Percentiles rank a stretch among this genome's conserved stretches.
Conservation (phyloP, 2,797 vertebrate species). For the Ctenosaura bakeri region DNA sequence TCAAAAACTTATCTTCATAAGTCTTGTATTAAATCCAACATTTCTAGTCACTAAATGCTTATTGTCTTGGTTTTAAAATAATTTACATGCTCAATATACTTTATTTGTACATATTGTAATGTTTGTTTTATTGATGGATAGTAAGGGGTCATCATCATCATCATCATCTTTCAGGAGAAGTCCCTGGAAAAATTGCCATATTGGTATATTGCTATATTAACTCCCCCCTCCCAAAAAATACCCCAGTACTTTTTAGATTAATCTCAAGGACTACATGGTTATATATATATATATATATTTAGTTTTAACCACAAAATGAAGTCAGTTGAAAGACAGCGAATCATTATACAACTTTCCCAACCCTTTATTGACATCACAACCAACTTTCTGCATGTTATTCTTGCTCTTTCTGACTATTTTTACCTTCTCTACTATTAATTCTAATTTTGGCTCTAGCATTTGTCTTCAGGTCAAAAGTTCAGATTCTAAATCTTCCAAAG, state of each 20-base stretch:
- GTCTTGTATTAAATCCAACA: no score
- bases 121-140: no score
- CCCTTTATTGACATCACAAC: neutral
- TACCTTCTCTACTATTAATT: conserved; percentile 2
- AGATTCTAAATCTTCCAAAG: neutral
- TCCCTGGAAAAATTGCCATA: neutral
- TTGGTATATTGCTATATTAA: no score
- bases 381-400: neutral
- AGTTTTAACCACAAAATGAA: conserved; percentile 4
- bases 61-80: no score
- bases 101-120: no score
- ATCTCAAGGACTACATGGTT: neutral
- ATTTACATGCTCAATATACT: no score
- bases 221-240: no score
- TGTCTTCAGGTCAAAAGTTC: neutral
- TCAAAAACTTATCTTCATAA: no score
- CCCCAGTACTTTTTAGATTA: neutral
- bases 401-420: conserved; percentile 2
- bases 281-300: no score
- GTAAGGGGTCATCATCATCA: no score
- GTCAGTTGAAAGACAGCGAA: neutral
- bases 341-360: neutral
- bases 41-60: no score
- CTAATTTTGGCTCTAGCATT: conserved; percentile 21
- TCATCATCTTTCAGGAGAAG: neutral